Conservation (phyloP, 1,140 invertebrate species). For the Parapsyche elsis region DNA sequence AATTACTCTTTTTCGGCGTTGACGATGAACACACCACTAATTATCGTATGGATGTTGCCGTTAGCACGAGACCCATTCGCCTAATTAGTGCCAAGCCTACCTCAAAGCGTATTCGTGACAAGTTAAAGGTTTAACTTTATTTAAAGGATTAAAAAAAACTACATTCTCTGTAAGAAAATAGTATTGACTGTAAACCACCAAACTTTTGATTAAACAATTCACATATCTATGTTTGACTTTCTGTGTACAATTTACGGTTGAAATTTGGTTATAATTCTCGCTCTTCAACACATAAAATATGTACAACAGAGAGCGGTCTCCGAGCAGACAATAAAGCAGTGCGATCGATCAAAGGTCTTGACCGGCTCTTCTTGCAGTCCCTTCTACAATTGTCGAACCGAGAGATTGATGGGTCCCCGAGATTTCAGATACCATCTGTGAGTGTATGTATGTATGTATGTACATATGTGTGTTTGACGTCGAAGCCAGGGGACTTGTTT, state of each 20-base stretch:
- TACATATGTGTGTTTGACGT: neutral
- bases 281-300: neutral
- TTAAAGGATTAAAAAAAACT: too few species aligned
- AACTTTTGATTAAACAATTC: too few species aligned
- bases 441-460: neutral
- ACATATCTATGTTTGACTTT: too few species aligned
- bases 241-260: neutral
- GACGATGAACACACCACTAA: too few species aligned
- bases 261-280: slow-evolving; percentile 13
- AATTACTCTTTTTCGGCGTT: too few species aligned
- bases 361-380: neutral
- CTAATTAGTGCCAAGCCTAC: too few species aligned
- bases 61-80: too few species aligned
- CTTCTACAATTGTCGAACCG: slow-evolving; percentile 14
- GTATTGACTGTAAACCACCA: too few species aligned
- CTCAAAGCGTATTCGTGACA: too few species aligned
- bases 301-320: neutral
- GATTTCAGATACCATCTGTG: neutral
- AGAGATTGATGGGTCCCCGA: slow-evolving; percentile 18
- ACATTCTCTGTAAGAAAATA: too few species aligned
- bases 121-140: too few species aligned
- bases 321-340: slow-evolving; percentile 22
- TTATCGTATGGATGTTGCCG: too few species aligned
- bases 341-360: slow-evolving; percentile 35
- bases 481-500: neutral